Base-by-base conservation (phyloP, 1,140 invertebrate genomes). In the Tetragnatha versicolor region DNA sequence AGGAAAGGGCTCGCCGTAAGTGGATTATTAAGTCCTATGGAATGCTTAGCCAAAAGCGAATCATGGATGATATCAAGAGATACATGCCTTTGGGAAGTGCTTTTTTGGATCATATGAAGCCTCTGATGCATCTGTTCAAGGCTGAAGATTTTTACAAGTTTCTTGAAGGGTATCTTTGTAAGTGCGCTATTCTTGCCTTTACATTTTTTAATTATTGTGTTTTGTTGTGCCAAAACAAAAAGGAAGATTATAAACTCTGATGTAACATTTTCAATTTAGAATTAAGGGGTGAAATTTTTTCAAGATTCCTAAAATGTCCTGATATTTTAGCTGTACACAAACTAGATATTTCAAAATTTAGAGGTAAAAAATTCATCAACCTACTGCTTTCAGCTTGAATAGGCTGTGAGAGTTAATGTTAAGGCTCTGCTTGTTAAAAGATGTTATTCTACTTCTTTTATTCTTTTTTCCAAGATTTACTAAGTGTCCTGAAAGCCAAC, bases 21-120 rank as follows among this genome's bases (percentile, higher is more conserved):
- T 89, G 86, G 81, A 90, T 96, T 27, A 90, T 96, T 60, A 87
- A 90, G 27, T 85, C 91, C 53, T 93, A 95, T 87, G 94, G 94
- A 0, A 86, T 97, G 0, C 92, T 96, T 45, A 89, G 92, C 81
- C 85, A 90, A 9, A 90, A 90, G 79, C 92, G 90, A 86, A 86
- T 89, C 9, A 83, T 79, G 9, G 53, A 82, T 79, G 87, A 88
- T 5, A 91, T 89, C 87, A 89, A 90, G 53, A 88, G 89, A 80
- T 93, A 91, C 85, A 82, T 84, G 2, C 91, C 89, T 3, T 84
- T 94, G 51, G 89, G 89, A 17, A 88, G 88, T 82, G 83, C 87
- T 2, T 88, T 77, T 53, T 72, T 68, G 65, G 92, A 93, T 77
- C 88, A 89, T 76, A 84, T 95, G 25, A 81, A 91, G 0, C 85